Percentiles rank a stretch among this genome's conserved stretches.
Evolutionary conservation across 2,888 invertebrate species (phyloP).

Genomic region (Trachelus tabidus): DNA sequence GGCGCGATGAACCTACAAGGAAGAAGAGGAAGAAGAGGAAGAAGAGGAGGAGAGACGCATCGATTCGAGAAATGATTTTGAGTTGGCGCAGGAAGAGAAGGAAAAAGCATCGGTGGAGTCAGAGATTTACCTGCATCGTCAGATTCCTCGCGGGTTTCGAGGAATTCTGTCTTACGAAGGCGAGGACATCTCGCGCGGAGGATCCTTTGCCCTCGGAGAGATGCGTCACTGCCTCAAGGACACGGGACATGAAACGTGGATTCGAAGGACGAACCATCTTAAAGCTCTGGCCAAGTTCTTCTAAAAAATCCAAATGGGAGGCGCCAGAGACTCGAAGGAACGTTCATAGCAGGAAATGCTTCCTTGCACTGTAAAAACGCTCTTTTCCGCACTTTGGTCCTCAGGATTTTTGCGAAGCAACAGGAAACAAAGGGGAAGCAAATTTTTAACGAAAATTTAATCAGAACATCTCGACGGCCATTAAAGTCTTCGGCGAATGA

Average conservation of each 20-base stretch:
- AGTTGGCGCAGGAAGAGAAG: neutral
- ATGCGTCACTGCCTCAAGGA: constrained; percentile 45
- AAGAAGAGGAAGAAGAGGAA: no score
- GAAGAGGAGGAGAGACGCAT: neutral
- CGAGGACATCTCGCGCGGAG: constrained; percentile 44
- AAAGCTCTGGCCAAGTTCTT: no score
- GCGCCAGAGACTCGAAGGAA: no score
- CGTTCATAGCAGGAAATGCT: no score
- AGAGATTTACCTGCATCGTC: constrained; percentile 44
- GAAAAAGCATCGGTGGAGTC: neutral
- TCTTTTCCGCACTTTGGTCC: no score
- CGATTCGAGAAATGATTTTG: neutral
- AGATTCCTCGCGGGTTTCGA: constrained; percentile 38
- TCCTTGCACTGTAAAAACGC: no score
- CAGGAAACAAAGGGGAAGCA: no score
- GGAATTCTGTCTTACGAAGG: constrained; percentile 37
- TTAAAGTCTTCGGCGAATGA: neutral
- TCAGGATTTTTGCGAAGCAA: no score
- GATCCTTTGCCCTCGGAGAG: constrained; percentile 47
- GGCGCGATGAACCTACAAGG: constrained; percentile 46
- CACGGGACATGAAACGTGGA: constrained; percentile 46
- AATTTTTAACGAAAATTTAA: constrained; percentile 19
- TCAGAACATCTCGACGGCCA: neutral
- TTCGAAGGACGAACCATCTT: constrained; percentile 46
- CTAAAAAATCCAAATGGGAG: no score